phyloP scores from a whole-genome alignment of 2,797 vertebrate species.

The Bucorvus abyssinicus region DNA sequence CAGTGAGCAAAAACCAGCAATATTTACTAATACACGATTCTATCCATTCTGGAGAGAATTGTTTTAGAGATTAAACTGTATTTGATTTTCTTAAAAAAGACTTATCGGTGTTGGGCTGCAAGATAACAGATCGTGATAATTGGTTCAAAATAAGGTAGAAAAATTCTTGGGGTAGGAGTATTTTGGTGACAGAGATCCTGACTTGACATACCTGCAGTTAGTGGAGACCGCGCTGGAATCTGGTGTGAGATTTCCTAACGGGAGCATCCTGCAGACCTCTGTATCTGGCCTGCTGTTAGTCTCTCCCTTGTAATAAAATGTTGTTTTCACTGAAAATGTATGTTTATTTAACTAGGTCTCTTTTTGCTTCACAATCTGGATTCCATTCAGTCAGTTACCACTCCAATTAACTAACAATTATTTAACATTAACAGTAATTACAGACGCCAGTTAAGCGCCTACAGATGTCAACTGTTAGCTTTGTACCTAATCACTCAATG shows the following conservation, averaged over 20 bases:
- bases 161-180: background rate
- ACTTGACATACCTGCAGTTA: background rate
- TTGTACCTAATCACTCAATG: conserved; percentile 89
- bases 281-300: conserved; percentile 58
- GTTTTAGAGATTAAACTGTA: background rate
- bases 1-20: background rate
- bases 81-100: conserved; percentile 22
- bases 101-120: background rate
- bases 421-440: conserved; percentile 97
- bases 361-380: conserved; percentile 82
- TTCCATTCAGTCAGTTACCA: conserved; percentile 86
- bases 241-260: background rate
- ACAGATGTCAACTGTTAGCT: conserved; percentile 90
- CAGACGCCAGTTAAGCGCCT: conserved; percentile 86
- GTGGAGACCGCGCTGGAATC: background rate
- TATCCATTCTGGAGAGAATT: conserved; percentile 6
- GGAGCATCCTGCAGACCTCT: conserved; percentile 38
- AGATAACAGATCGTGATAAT: background rate
- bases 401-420: conserved; percentile 96
- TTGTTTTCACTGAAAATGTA: conserved; percentile 76
- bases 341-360: conserved; percentile 83
- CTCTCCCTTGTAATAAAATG: conserved; percentile 73
- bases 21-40: background rate
- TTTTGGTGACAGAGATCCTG: background rate
- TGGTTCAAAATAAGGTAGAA: background rate